Percentiles rank a stretch among this genome's conserved stretches.
phyloP scores from a whole-genome alignment of 2,113 vertebrate species.

The Toxostoma redivivum region DNA sequence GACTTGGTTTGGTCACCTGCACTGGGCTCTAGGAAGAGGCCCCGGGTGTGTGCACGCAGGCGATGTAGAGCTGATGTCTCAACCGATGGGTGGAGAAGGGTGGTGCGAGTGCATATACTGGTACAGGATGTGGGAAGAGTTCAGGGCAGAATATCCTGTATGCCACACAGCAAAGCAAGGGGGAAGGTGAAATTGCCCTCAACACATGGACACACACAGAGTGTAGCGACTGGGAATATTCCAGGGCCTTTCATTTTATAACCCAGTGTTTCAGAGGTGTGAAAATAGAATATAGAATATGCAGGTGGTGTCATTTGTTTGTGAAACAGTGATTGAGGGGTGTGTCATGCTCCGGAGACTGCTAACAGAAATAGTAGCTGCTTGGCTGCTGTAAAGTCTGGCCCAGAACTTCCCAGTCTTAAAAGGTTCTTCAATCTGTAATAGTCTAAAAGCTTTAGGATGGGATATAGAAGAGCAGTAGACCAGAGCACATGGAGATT shows the following conservation, averaged over 20 bases:
- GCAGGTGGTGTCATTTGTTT: background rate
- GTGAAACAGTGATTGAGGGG: background rate
- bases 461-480: background rate
- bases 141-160: background rate
- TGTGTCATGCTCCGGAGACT: background rate
- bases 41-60: accelerated
- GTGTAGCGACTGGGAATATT: background rate
- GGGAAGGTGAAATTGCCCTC: too few relatives aligned
- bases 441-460: background rate
- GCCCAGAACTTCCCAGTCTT: background rate
- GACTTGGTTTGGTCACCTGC: background rate
- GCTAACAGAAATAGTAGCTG: background rate
- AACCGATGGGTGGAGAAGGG: accelerated
- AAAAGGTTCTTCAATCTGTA: background rate
- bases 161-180: background rate
- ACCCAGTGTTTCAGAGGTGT: background rate
- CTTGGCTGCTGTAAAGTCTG: background rate
- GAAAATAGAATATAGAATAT: background rate
- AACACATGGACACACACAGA: too few relatives aligned
- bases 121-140: too few relatives aligned
- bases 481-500: background rate
- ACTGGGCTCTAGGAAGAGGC: background rate
- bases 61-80: accelerated
- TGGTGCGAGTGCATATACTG: accelerated
- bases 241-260: background rate